Evolutionary conservation across 2,888 invertebrate species (phyloP), one percentile per base, ranked within the genome.

Genomic region (Eupithecia abbreviata): DNA sequence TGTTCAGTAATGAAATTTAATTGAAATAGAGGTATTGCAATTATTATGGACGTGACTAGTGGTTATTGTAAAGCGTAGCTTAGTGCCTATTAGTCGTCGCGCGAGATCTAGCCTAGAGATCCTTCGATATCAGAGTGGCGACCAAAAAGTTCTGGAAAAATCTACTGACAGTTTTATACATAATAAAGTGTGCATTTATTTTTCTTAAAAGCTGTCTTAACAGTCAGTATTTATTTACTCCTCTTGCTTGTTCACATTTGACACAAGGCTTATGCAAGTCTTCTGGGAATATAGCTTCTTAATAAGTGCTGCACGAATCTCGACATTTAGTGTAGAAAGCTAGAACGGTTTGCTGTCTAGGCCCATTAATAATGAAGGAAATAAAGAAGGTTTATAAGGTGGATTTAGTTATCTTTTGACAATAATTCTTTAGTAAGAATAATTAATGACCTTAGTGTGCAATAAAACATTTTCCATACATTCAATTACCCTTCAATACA

Each of bases 1-100:
- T 77, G 68, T 43, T 68, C 30, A 15, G 72, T 72, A 72, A 65
- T 74, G 10, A 77, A 77, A 68, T 77, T 67, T 71, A 73, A 73
- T 77, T 69, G 66, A 77, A 74, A 62, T 68, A 13, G 62, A 51
- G 74, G 41, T 72, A 74, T 68, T 66, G 30, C 47, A 62, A 70
- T 69, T 73, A 68, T 15, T 18, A 18, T 9, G 18, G 47, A 51
- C 71, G 65, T 73, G 70, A 51, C 71, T 65, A 65, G 43, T 51
- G 55, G 7, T 74, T 70, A 69, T 45, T 70, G 18, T 42, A n/a
- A 42, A 9, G 9, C 67, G 7, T 43, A 9, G 67, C 13, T 65
- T 65, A 41, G 30, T n/a, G 9, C 1, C 55, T 51, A 51, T 51
- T 51, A 51, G 15, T n/a, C 2, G 51, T 51, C n/a, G 6, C n/a